These are phyloP conservation scores for Nematopogon swammerdamellus DNA, from an alignment of 2,888 invertebrate species.

Conservation along the genomic window DNA sequence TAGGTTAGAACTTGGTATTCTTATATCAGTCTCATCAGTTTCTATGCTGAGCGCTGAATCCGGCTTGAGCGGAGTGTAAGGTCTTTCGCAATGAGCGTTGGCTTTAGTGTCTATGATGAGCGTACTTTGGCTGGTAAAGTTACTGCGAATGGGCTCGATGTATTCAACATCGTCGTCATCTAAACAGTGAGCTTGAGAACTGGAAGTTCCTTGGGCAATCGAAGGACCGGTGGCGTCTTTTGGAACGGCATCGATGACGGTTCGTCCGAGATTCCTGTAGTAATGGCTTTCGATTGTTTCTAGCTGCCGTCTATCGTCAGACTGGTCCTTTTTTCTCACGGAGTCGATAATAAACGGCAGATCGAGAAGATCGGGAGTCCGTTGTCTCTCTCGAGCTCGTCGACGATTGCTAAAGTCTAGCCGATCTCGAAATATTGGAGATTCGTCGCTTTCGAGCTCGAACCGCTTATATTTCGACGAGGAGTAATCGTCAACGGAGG, in stretches of 20 bases:
- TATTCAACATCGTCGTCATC: constrained; percentile 49
- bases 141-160: constrained; percentile 49
- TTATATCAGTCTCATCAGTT: constrained; percentile 45
- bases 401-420: constrained; percentile 12
- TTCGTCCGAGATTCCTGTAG: constrained; percentile 36
- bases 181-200: constrained; percentile 15
- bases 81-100: constrained; percentile 17
- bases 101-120: constrained; percentile 39
- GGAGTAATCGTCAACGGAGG: constrained; percentile 48
- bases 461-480: constrained; percentile 53
- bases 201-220: background rate
- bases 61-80: constrained; percentile 20
- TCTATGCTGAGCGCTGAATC: constrained; percentile 41
- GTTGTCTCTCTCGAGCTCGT: constrained; percentile 20
- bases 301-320: constrained; percentile 41
- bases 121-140: constrained; percentile 48
- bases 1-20: constrained; percentile 31
- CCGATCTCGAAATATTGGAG: constrained; percentile 36
- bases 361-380: constrained; percentile 45
- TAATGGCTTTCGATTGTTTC: constrained; percentile 50
- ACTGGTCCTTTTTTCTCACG: constrained; percentile 37
- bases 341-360: constrained; percentile 46
- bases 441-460: constrained; percentile 48
- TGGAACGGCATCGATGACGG: constrained; percentile 43
- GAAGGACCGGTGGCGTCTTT: constrained; percentile 27